These are phyloP conservation scores for Microcebus tavaratra DNA, from an alignment of 2,113 vertebrate species.

Conservation along the genomic window DNA sequence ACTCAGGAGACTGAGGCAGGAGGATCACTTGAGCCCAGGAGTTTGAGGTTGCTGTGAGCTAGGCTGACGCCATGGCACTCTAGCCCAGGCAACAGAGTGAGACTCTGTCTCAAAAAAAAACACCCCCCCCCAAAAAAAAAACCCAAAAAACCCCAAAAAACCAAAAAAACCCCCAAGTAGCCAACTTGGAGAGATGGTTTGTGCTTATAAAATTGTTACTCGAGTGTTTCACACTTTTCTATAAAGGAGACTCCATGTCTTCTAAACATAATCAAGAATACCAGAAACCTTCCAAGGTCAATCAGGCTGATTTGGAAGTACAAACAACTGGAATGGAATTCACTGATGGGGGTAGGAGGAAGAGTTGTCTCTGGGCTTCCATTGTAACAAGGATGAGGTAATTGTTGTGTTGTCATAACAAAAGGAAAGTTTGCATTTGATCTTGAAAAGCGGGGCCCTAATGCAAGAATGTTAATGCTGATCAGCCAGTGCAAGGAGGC, in stretches of 20 bases:
- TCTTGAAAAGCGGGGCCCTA: background rate
- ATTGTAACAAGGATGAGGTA: constrained; percentile 41
- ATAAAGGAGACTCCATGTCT: background rate
- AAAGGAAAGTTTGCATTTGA: constrained; percentile 15
- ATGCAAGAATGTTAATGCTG: background rate
- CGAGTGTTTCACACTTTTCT: background rate
- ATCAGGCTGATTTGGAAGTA: background rate
- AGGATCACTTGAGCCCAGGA: too few species aligned
- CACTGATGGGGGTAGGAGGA: background rate
- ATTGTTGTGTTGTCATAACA: constrained; percentile 55
- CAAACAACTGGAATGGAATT: constrained; percentile 11
- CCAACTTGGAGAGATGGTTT: background rate
- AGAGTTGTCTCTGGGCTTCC: constrained; percentile 7
- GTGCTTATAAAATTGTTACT: constrained; percentile 12
- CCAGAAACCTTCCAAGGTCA: background rate
- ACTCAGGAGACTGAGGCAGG: too few species aligned
- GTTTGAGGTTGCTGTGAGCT: too few species aligned
- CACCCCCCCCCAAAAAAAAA: too few species aligned
- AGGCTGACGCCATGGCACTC: too few species aligned
- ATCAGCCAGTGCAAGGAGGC: background rate
- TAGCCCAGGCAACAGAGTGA: too few species aligned
- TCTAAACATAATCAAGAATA: background rate
- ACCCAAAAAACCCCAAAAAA: too few species aligned
- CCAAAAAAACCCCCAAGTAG: background rate
- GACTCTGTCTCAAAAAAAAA: too few species aligned